A percentile compares a stretch with the other conserved stretches of the same genome.
These are phyloP conservation scores for Dendrolimus kikuchii DNA, from an alignment of 1,140 invertebrate species.

Conservation along the genomic window DNA sequence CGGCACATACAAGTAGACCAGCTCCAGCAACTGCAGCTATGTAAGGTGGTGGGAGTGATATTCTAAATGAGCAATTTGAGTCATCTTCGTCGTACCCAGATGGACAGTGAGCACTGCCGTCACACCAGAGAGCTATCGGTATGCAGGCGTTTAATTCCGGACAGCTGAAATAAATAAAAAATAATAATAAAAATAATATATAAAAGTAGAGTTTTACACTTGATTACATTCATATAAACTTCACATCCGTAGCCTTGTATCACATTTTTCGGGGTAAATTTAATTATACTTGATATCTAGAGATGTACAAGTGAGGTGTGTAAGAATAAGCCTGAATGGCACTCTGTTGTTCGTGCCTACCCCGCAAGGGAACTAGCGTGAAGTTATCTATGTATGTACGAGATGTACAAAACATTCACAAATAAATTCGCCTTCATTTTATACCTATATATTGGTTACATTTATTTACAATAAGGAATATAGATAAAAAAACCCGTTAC, in stretches of 20 bases:
- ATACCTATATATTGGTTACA: no score
- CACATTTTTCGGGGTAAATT: neutral
- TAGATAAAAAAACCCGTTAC: no score
- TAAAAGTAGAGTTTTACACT: neutral
- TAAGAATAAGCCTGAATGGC: no score
- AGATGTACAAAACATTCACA: no score
- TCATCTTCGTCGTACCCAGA: constrained; percentile 88
- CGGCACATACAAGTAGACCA: constrained; percentile 76
- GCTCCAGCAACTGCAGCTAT: constrained; percentile 76
- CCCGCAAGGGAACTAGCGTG: no score
- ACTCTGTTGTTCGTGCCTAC: no score
- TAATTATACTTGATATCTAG: no score
- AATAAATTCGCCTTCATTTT: no score
- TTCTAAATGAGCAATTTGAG: constrained; percentile 81
- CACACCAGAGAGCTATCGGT: constrained; percentile 88
- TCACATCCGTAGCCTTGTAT: neutral
- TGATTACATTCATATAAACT: neutral
- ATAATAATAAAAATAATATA: constrained; percentile 1
- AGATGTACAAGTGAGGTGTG: no score
- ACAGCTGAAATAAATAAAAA: constrained; percentile 72
- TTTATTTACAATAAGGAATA: no score
- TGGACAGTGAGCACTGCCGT: constrained; percentile 87
- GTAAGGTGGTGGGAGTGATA: constrained; percentile 78
- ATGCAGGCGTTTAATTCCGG: constrained; percentile 93
- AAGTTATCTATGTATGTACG: no score